These are phyloP conservation scores for Tragelaphus buxtoni DNA, from an alignment of 2,113 vertebrate genomes.

Conservation along the genomic window DNA sequence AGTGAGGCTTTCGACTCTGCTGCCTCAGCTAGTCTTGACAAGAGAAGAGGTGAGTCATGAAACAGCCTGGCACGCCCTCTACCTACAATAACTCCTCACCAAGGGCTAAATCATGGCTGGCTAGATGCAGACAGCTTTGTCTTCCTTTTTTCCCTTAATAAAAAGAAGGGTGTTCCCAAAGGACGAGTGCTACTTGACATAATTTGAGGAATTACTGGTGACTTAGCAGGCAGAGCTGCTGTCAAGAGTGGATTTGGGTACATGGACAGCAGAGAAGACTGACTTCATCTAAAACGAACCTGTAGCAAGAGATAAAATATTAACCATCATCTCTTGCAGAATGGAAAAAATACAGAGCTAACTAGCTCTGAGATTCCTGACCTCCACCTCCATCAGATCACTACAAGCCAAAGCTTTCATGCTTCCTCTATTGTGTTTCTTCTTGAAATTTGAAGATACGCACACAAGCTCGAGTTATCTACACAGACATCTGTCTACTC, in stretches of 20 bases:
- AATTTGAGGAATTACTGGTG: not conserved
- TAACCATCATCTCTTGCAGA: not conserved
- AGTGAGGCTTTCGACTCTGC: not conserved
- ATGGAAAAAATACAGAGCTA: not conserved
- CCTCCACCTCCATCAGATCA: not conserved
- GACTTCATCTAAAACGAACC: not conserved
- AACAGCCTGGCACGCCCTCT: not conserved
- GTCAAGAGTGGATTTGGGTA: not conserved
- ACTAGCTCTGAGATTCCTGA: not conserved
- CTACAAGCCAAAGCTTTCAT: not conserved
- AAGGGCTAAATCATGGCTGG: not conserved
- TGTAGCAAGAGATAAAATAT: not conserved
- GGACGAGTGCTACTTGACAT: not conserved
- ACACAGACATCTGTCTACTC: not conserved
- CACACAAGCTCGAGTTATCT: not conserved
- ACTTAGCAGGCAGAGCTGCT: not conserved
- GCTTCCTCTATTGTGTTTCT: not conserved
- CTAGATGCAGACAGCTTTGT: not conserved
- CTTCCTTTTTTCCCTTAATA: not conserved
- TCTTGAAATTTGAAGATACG: not conserved
- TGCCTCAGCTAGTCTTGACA: constrained; percentile 46
- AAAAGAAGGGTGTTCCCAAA: not conserved
- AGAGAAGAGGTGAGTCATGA: constrained; percentile 46
- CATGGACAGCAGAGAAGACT: not conserved
- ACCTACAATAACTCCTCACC: not conserved